phyloP scores from a whole-genome alignment of 2,797 vertebrate species.

The Phrynocephalus forsythii region DNA sequence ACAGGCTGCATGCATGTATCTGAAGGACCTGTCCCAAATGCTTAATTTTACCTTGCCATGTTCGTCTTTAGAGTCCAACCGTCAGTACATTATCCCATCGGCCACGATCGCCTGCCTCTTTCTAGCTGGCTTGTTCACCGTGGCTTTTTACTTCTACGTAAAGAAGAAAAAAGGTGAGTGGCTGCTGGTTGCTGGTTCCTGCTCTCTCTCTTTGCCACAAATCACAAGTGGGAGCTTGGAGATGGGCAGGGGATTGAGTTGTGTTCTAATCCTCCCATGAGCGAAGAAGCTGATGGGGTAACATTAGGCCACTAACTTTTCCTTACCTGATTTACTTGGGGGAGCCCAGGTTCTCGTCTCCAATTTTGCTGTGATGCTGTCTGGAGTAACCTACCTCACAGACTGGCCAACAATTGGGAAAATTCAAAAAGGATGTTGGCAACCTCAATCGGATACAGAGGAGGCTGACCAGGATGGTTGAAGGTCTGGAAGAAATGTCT shows the following conservation, averaged over 20 bases:
- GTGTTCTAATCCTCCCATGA: too few species aligned
- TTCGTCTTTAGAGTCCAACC: background rate
- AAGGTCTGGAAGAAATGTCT: too few species aligned
- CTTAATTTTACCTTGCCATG: background rate
- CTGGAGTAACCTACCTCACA: background rate
- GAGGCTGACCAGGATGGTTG: too few species aligned
- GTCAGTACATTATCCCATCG: background rate
- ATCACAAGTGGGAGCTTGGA: background rate
- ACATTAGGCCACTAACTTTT: too few species aligned
- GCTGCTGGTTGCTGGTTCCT: background rate
- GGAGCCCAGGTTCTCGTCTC: background rate
- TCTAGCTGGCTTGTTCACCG: background rate
- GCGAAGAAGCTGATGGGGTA: background rate
- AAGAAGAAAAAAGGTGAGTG: background rate
- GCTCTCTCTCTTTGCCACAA: background rate
- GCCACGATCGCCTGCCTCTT: slow-evolving; percentile 31
- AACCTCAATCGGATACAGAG: too few species aligned
- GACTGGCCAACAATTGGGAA: too few species aligned
- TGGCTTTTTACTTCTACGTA: slow-evolving; percentile 11
- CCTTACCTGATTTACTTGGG: background rate
- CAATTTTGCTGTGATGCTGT: background rate
- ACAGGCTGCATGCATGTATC: background rate
- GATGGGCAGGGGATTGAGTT: too few species aligned
- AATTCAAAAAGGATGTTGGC: too few species aligned
- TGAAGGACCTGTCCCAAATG: background rate